Percentiles rank a stretch among this genome's conserved stretches.
Evolutionary conservation across 2,797 vertebrate species (phyloP).

Genomic region (Hyperoplus immaculatus): DNA sequence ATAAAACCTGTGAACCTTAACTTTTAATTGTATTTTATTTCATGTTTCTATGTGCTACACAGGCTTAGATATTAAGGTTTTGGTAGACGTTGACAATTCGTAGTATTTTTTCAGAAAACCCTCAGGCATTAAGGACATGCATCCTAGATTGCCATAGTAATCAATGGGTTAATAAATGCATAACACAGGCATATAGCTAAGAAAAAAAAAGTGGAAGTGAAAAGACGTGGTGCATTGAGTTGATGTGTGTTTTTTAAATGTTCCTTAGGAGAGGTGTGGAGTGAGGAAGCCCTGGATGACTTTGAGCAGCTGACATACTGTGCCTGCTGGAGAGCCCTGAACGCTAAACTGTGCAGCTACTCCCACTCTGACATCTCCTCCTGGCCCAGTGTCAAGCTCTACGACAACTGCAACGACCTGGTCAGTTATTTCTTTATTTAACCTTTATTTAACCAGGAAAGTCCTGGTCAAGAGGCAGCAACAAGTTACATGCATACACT

Average conservation of each 20-base stretch:
- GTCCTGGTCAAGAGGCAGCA: too few species aligned
- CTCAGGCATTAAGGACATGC: too few species aligned
- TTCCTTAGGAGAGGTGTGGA: slow-evolving; percentile 86
- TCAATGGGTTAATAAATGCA: too few species aligned
- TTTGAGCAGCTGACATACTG: slow-evolving; percentile 90
- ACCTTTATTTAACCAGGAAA: not conserved
- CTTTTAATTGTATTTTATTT: too few species aligned
- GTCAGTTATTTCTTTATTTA: slow-evolving; percentile 61
- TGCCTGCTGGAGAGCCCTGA: slow-evolving; percentile 88
- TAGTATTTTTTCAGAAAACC: too few species aligned
- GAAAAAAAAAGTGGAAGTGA: not conserved
- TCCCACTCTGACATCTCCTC: slow-evolving; percentile 84
- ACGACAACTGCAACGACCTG: slow-evolving; percentile 78
- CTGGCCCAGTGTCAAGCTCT: slow-evolving; percentile 89
- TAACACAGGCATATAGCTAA: not conserved
- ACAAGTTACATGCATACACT: too few species aligned
- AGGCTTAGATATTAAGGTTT: too few species aligned
- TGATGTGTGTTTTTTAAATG: not conserved
- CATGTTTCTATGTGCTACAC: too few species aligned
- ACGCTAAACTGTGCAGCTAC: slow-evolving; percentile 92
- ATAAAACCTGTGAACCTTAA: too few species aligned
- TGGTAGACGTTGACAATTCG: too few species aligned
- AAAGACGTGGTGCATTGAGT: not conserved
- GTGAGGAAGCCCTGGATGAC: slow-evolving; percentile 87
- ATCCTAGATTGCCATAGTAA: too few species aligned